Base-by-base conservation (phyloP, 2,888 invertebrate species). In the Ferrisia virgata region DNA sequence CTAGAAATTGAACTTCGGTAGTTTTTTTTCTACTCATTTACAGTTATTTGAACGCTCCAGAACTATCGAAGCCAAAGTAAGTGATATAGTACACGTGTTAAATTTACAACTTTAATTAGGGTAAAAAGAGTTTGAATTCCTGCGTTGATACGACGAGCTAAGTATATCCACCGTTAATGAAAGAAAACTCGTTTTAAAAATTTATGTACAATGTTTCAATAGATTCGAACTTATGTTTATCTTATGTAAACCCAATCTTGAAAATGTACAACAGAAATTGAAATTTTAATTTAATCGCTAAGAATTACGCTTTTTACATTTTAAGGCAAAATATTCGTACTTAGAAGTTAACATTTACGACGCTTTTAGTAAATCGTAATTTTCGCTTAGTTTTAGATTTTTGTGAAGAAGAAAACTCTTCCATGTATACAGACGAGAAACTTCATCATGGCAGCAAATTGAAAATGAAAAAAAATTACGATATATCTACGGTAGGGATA, bases 391-490 rank as follows among this genome's bases (percentile, higher is more conserved):
- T 43, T 43, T 43, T 9, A 9, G 47, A 18, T 47, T 0, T 47
- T 18, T 47, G 18, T 4, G 47, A 64, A 64, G 28, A 64, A 22
- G n/a, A 64, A 0, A 28, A 25, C 11, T 22, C 58, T 64, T 64
- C 11, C 58, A 11, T 13, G 13, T 8, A 15, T 6, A 36, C 36
- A 36, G 43, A 43, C 43, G 43, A n/a, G n/a, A 43, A 13, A 43
- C 25, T 64, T 64, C 11, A n/a, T n/a, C n/a, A 64, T 64, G 58
- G 58, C 58, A 64, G 58, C 58, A 64, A 64, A 64, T 64, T 64
- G 28, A 64, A n/a, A n/a, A n/a, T n/a, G 28, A 64, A 64, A 22
- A 28, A 47, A 18, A 25, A 58, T 25, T 25, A 28, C n/a, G n/a
- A n/a, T n/a, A n/a, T n/a, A n/a, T n/a, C n/a, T n/a, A n/a, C n/a